phyloP scores from a whole-genome alignment of 1,140 invertebrate genomes.

The Drosophila willistoni region DNA sequence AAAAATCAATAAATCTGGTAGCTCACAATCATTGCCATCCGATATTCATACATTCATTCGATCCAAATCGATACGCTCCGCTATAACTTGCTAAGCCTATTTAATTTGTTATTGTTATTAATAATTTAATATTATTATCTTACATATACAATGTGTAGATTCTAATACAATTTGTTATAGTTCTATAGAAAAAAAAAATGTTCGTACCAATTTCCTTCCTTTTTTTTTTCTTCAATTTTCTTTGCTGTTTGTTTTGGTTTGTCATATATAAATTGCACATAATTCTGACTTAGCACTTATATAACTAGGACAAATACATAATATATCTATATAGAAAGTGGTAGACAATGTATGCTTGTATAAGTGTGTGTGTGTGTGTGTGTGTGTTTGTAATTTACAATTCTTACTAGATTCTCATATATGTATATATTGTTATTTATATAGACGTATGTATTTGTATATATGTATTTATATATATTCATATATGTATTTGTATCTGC shows the following conservation, averaged over 20 bases:
- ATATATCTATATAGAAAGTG: constrained; percentile 16
- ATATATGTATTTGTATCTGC: constrained; percentile 45
- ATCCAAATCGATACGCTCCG: neutral
- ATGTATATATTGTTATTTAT: constrained; percentile 19
- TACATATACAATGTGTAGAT: constrained; percentile 19
- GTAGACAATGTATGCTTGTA: constrained; percentile 3
- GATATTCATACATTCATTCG: constrained; percentile 5
- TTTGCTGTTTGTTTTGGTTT: neutral
- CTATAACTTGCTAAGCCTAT: constrained; percentile 11
- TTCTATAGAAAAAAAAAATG: constrained; percentile 21
- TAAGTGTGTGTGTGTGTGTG: constrained; percentile 16
- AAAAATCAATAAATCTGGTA: constrained; percentile 8
- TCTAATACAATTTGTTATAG: constrained; percentile 15
- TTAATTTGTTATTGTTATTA: neutral
- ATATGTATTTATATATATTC: constrained; percentile 18
- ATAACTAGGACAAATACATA: constrained; percentile 44
- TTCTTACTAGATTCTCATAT: constrained; percentile 52
- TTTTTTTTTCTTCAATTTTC: neutral
- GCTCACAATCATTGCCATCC: constrained; percentile 17
- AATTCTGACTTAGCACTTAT: constrained; percentile 44
- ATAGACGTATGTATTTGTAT: constrained; percentile 26
- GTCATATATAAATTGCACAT: constrained; percentile 67
- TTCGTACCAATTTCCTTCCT: constrained; percentile 3
- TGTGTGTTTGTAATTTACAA: constrained; percentile 51
- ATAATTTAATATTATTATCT: neutral